These are phyloP conservation scores for Rhorus exstirpatorius DNA, from an alignment of 2,888 invertebrate species.

Conservation along the genomic window DNA sequence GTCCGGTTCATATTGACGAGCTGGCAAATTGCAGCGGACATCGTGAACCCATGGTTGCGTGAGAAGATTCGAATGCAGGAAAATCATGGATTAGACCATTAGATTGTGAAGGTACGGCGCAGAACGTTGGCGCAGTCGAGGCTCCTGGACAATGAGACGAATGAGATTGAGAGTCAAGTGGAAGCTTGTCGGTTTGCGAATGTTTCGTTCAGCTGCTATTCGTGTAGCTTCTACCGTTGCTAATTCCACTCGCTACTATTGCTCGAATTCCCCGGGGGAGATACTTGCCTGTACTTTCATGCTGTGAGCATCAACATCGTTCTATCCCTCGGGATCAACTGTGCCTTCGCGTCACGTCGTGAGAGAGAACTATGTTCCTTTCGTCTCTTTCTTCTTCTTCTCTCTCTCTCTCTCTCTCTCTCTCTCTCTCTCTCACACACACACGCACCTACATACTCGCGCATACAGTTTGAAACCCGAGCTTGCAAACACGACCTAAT, in stretches of 20 bases:
- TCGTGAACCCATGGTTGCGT: not conserved
- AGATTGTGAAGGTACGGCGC: slow-evolving; percentile 9
- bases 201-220: slow-evolving; percentile 22
- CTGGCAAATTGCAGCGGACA: slow-evolving; percentile 62
- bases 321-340: slow-evolving; percentile 22
- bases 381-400: not conserved
- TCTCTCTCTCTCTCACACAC: not conserved
- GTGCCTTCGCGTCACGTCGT: not conserved
- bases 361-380: not conserved
- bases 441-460: too few species aligned
- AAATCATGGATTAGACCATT: slow-evolving; percentile 30
- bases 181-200: slow-evolving; percentile 33
- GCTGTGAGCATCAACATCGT: slow-evolving; percentile 44
- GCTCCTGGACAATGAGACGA: slow-evolving; percentile 29
- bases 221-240: slow-evolving; percentile 32
- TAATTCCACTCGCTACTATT: slow-evolving; percentile 22
- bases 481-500: slow-evolving; percentile 74
- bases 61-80: slow-evolving; percentile 30
- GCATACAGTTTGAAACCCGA: too few species aligned
- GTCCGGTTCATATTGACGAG: slow-evolving; percentile 64
- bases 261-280: slow-evolving; percentile 13
- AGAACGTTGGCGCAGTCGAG: not conserved
- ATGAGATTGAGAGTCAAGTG: slow-evolving; percentile 42
- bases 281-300: not conserved
- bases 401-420: slow-evolving; percentile 13